A percentile compares a stretch with the other conserved stretches of the same genome.
Evolutionary conservation across 1,140 invertebrate genomes (phyloP).

Genomic region (Psilanteris sp.): DNA sequence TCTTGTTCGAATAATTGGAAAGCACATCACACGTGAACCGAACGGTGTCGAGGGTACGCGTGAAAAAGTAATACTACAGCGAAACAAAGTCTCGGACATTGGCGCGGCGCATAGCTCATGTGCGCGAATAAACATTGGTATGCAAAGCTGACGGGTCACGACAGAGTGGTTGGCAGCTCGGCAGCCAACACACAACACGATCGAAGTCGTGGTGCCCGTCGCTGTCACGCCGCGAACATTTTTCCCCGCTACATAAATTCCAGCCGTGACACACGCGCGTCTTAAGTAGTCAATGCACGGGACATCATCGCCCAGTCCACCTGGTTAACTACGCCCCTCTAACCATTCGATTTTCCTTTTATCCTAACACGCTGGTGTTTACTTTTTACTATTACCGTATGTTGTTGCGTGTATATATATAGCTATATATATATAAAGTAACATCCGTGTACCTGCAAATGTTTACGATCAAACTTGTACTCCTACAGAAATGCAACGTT

Average conservation of each 20-base stretch:
- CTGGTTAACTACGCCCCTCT: conserved; percentile 15
- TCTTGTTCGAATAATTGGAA: neutral
- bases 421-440: too few species aligned
- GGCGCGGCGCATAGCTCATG: conserved; percentile 30
- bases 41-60: neutral
- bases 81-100: conserved; percentile 22
- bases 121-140: conserved; percentile 44
- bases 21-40: conserved; percentile 4
- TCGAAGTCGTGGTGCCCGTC: conserved; percentile 46
- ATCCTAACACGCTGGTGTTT: too few species aligned
- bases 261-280: conserved; percentile 39
- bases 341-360: neutral
- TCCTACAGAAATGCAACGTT: too few species aligned
- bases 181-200: conserved; percentile 36
- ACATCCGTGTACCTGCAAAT: too few species aligned
- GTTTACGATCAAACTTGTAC: too few species aligned
- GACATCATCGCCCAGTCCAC: conserved; percentile 29
- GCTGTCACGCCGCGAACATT: conserved; percentile 43
- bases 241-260: conserved; percentile 42
- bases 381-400: too few species aligned
- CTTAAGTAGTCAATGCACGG: conserved; percentile 7
- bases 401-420: too few species aligned
- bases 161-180: conserved; percentile 37
- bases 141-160: conserved; percentile 50
- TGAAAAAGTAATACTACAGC: conserved; percentile 17